These are phyloP conservation scores for Gymnogyps californianus DNA, from an alignment of 2,113 vertebrate species.

Conservation along the genomic window DNA sequence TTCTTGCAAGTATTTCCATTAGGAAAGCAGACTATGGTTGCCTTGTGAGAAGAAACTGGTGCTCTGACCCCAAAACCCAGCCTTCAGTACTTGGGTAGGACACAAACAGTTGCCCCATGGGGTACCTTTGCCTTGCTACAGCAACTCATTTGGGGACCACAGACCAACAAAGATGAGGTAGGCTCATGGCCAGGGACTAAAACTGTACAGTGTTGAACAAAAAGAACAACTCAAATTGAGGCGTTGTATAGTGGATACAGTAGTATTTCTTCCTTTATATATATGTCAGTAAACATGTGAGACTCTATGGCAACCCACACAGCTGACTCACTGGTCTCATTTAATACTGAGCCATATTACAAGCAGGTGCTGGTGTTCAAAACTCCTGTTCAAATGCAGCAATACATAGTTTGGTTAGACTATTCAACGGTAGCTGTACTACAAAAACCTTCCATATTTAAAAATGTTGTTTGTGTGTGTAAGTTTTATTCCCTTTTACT, in stretches of 20 bases:
- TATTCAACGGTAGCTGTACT: not conserved
- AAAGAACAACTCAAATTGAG: not conserved
- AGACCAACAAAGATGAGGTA: not conserved
- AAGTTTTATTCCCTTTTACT: not conserved
- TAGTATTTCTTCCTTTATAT: not conserved
- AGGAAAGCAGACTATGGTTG: not conserved
- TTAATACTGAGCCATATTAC: not conserved
- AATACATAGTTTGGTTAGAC: not conserved
- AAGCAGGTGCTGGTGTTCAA: not conserved
- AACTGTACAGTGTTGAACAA: not conserved
- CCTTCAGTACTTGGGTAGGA: not conserved
- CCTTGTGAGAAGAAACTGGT: not conserved
- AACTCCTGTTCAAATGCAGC: not conserved
- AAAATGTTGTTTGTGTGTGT: not conserved
- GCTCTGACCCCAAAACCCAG: not conserved
- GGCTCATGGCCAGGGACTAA: not conserved
- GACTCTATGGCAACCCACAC: not conserved
- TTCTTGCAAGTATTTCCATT: not conserved
- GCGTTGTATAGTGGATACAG: fast-evolving
- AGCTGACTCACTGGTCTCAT: not conserved
- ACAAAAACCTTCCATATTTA: not conserved
- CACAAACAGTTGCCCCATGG: fast-evolving
- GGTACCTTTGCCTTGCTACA: not conserved
- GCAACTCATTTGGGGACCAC: not conserved
- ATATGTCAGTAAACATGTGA: not conserved